Evolutionary conservation across 2,113 vertebrate species (phyloP).

Genomic region (Mustela lutreola): DNA sequence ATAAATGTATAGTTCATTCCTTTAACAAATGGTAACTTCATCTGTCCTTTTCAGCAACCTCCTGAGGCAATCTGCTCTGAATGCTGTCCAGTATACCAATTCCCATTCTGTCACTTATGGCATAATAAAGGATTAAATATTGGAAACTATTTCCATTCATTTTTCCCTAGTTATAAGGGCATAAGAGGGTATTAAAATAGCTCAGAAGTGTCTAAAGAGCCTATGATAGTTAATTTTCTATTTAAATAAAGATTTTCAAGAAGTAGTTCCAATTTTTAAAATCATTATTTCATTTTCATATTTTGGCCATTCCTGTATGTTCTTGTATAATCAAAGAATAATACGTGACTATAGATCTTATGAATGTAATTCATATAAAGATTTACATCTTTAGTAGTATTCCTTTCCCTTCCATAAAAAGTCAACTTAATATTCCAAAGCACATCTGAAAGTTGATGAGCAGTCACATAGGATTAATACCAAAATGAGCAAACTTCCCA

Average conservation of each 20-base stretch:
- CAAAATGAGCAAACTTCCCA: background rate
- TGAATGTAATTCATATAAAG: background rate
- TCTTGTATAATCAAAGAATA: background rate
- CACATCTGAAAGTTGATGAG: background rate
- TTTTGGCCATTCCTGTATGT: background rate
- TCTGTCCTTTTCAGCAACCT: background rate
- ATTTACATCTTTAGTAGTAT: background rate
- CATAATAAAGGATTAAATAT: constrained; percentile 64
- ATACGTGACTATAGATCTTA: background rate
- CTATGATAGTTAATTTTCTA: background rate
- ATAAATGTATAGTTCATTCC: constrained; percentile 49
- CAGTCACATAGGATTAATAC: background rate
- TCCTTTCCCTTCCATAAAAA: background rate
- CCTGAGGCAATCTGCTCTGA: background rate
- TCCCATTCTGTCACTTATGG: constrained; percentile 20
- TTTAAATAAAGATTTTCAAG: background rate
- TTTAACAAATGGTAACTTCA: constrained; percentile 63
- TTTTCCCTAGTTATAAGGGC: background rate
- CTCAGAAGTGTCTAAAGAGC: background rate
- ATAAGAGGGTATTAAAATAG: background rate
- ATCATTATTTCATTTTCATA: background rate
- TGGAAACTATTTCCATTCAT: constrained; percentile 23
- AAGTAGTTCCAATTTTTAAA: background rate
- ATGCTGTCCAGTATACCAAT: background rate
- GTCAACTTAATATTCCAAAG: background rate